Evolutionary conservation across 2,888 invertebrate genomes (phyloP).

Genomic region (Tipula lateralis): DNA sequence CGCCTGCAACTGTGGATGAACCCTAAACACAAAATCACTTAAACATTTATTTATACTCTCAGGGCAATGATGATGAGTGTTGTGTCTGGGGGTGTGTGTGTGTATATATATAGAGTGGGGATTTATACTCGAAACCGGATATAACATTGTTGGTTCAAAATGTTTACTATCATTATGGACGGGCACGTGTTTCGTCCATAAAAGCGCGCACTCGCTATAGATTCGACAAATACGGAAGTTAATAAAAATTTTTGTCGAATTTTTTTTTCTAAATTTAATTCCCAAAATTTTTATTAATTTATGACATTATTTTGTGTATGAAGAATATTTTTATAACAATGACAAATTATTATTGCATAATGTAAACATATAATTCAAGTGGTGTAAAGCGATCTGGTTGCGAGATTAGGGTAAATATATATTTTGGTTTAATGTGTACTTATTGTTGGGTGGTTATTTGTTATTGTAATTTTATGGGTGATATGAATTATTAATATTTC

Average conservation of each 20-base stretch:
- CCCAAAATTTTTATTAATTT: constrained; percentile 9
- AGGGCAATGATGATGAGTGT: neutral
- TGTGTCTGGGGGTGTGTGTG: neutral
- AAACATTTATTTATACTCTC: neutral
- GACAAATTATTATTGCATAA: constrained; percentile 24
- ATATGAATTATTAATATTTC: neutral
- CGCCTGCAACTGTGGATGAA: neutral
- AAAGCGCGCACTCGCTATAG: neutral
- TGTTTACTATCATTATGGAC: constrained; percentile 11
- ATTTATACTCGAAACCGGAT: neutral
- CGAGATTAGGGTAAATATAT: neutral
- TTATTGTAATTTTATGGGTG: neutral
- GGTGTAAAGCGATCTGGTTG: neutral
- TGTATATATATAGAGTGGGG: neutral
- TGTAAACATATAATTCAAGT: constrained; percentile 5
- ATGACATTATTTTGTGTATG: neutral
- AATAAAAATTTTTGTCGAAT: neutral
- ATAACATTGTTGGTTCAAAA: neutral
- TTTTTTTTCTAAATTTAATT: neutral
- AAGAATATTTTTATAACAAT: neutral
- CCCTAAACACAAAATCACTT: neutral
- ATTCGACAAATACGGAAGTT: neutral
- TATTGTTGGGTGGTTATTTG: neutral
- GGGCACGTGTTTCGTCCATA: neutral
- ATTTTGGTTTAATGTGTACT: neutral